Evolutionary conservation across 1,140 invertebrate species (phyloP), one percentile per base, ranked within the genome.

Genomic region (Nasonia vitripennis): DNA sequence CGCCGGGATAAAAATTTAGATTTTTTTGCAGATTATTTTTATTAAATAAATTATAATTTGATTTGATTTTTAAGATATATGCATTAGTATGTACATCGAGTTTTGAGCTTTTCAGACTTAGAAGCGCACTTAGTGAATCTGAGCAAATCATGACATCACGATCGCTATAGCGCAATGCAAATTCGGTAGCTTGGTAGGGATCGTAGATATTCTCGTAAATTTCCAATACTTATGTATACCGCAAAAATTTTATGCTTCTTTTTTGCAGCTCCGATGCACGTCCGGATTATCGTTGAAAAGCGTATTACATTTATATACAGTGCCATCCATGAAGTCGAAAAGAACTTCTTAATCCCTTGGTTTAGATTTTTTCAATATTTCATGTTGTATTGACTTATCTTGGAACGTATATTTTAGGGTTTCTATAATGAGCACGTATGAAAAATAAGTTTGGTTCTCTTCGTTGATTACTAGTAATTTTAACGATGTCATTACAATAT

Each of bases 231-330:
- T 84, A 91, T 85, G 85, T 92, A 92, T 17, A 92, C 86, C 23
- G 87, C 90, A 20, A 90, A 41, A 11, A 92, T 74, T 89, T 92
- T 91, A 82, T 92, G 86, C 87, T 91, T 92, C 27, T 85, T 89
- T 88, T 86, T 88, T 20, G 89, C 87, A 34, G 87, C 75, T 17
- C 91, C 89, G 37, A 92, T 86, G 6, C 11, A 90, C 86, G 77
- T 88, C 62, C 12, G 77, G 45, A 88, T 91, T 89, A 23, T 90
- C 23, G 80, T 87, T 41, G 81, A 91, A 91, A 88, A 90, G 89
- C 34, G 62, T 48, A 37, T 90, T 90, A 11, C 88, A 86, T 85
- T 88, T 89, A 79, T 83, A 91, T 41, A 85, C 85, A 37, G 11
- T 74, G 10, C 90, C 90, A 88, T 91, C 89, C 89, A 67, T 85